Evolutionary conservation across 2,888 invertebrate species (phyloP), one percentile per base, ranked within the genome.

Genomic region (Athetis lepigone): DNA sequence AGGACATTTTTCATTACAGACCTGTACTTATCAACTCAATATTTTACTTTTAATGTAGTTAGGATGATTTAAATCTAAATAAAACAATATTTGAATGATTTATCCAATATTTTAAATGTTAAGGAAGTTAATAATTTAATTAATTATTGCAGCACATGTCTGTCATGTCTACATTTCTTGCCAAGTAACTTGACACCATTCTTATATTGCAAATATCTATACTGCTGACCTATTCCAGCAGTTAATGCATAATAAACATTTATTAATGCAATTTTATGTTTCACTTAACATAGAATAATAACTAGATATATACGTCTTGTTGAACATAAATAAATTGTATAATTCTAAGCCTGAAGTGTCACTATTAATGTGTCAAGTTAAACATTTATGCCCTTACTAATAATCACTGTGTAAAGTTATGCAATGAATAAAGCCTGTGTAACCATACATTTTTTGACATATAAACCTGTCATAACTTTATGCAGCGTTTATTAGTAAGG

Each of bases 131-230:
- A n/a, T 33, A 19, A 37, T 25, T 7, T 19, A 25, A 19, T 18
- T 5, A n/a, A 33, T 33, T 25, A 7, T 25, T 1, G 2, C 9
- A 16, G 13, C 4, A 57, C 18, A 18, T 13, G 4, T 6, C 25
- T 43, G 45, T 39, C 18, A 18, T 13, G 4, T 6, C 25, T 43
- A 36, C n/a, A 29, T 18, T 46, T 13, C 18, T 47, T 27, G 18
- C 37, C 23, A 62, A 40, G 46, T 4, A 23, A 39, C 19, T 19
- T 9, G 19, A 61, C 5, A 64, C n/a, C n/a, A 23, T 6, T n/a
- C 2, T 11, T 1, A 39, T 39, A n/a, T 47, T 18, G 63, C 25
- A 23, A 16, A 11, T 29, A 21, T n/a, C 7, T 9, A 36, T 51
- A 64, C 33, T 42, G 61, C 65, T 25, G 42, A 42, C 42, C 16